Percentiles rank a stretch among this genome's conserved stretches.
Conservation (phyloP, 2,888 invertebrate species). For the Cryptus armator region DNA sequence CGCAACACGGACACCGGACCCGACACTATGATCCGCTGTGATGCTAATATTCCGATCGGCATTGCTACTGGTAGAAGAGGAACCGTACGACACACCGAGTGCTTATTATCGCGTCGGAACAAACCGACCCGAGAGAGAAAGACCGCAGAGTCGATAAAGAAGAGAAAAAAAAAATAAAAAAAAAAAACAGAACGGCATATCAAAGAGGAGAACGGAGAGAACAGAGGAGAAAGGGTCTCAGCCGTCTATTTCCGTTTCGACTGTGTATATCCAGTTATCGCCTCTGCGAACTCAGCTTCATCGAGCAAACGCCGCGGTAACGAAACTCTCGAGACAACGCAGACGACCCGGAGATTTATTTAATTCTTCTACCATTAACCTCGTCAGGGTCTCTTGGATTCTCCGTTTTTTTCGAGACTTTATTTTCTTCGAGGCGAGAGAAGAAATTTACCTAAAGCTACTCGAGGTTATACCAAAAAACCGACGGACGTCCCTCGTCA, state of each 20-base stretch:
- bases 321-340: conserved; percentile 13
- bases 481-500: background rate
- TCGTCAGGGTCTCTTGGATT: background rate
- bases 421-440: conserved; percentile 2
- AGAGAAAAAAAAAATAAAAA: background rate
- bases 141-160: background rate
- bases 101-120: conserved; percentile 60
- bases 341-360: conserved; percentile 52
- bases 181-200: conserved; percentile 15
- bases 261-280: conserved; percentile 52
- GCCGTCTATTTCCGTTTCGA: conserved; percentile 66
- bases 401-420: conserved; percentile 1
- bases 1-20: conserved; percentile 21
- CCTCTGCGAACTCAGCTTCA: conserved; percentile 51
- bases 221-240: conserved; percentile 42
- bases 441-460: background rate
- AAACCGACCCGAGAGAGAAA: conserved; percentile 50
- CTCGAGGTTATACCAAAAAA: background rate
- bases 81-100: background rate
- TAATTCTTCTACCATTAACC: conserved; percentile 57
- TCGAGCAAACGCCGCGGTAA: conserved; percentile 21
- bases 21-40: conserved; percentile 11
- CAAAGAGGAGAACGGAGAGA: conserved; percentile 13
- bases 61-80: background rate
- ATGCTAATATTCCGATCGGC: conserved; percentile 26